Evolutionary conservation across 1,140 invertebrate species (phyloP).

Genomic region (Latrodectus geometricus): DNA sequence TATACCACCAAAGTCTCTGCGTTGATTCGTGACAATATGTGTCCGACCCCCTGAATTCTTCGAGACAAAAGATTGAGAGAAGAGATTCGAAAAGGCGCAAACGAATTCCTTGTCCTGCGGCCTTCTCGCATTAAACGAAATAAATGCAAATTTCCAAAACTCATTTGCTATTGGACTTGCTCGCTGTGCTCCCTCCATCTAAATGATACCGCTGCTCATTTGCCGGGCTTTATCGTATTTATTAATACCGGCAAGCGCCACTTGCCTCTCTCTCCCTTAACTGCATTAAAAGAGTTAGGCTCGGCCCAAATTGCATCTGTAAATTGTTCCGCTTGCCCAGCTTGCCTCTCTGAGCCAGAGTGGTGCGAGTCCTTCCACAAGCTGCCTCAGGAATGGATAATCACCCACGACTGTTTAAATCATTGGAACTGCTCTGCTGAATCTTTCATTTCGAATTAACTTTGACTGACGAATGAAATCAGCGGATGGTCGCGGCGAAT

Average conservation of each 20-base stretch:
- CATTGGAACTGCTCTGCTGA: not conserved
- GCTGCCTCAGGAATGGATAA: not conserved
- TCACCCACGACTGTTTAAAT: not conserved
- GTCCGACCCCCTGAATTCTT: constrained; percentile 12
- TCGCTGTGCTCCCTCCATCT: constrained; percentile 37
- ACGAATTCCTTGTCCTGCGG: constrained; percentile 53
- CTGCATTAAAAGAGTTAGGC: constrained; percentile 59
- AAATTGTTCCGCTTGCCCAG: constrained; percentile 52
- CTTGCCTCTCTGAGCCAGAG: not conserved
- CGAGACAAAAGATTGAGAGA: constrained; percentile 45
- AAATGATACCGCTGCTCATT: constrained; percentile 58
- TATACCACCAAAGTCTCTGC: too few relatives aligned
- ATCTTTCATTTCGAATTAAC: too few relatives aligned
- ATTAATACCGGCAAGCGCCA: constrained; percentile 36
- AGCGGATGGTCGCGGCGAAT: too few relatives aligned
- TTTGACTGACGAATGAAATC: too few relatives aligned
- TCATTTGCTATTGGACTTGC: constrained; percentile 57
- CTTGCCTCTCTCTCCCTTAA: not conserved
- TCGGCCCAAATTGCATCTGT: constrained; percentile 53
- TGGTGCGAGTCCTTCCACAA: constrained; percentile 23
- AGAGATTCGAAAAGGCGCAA: constrained; percentile 15
- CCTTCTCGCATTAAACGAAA: constrained; percentile 57
- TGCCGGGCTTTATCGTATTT: constrained; percentile 58
- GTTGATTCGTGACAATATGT: not conserved
- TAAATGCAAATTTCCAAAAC: constrained; percentile 61